Evolutionary conservation across 2,113 vertebrate species (phyloP).

Genomic region (Oryzias celebensis): DNA sequence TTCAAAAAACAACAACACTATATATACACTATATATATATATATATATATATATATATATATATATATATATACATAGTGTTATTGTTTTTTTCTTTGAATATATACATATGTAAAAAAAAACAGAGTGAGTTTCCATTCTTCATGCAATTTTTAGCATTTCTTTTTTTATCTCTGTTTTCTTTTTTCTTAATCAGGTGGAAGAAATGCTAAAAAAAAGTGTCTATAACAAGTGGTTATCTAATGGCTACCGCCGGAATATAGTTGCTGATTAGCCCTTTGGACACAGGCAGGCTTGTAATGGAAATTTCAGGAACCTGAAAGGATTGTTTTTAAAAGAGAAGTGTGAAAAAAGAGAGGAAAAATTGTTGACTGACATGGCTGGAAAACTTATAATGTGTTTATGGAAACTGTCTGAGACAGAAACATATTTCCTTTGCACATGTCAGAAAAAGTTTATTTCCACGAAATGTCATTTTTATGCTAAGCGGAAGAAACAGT

Average conservation of each 20-base stretch:
- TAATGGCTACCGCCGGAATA: slow-evolving; percentile 9
- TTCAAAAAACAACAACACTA: too few species aligned
- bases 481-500: slow-evolving; percentile 19
- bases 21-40: slow-evolving; percentile 7
- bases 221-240: neutral
- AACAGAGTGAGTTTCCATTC: slow-evolving; percentile 1
- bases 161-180: neutral
- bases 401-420: slow-evolving; percentile 19
- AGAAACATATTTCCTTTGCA: slow-evolving; percentile 12
- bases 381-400: slow-evolving; percentile 16
- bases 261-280: slow-evolving; percentile 18
- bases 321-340: slow-evolving; percentile 10
- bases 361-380: slow-evolving; percentile 9
- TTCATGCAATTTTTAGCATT: slow-evolving; percentile 12
- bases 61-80: too few species aligned
- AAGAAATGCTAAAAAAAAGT: neutral
- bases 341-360: slow-evolving; percentile 6
- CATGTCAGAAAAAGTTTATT: slow-evolving; percentile 40
- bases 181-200: neutral
- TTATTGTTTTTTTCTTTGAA: too few species aligned
- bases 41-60: too few species aligned
- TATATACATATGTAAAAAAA: too few species aligned
- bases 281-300: slow-evolving; percentile 18
- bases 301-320: slow-evolving; percentile 9
- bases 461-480: slow-evolving; percentile 48